Evolutionary conservation across 1,140 invertebrate genomes (phyloP).

Genomic region (Brachystomella parvula): DNA sequence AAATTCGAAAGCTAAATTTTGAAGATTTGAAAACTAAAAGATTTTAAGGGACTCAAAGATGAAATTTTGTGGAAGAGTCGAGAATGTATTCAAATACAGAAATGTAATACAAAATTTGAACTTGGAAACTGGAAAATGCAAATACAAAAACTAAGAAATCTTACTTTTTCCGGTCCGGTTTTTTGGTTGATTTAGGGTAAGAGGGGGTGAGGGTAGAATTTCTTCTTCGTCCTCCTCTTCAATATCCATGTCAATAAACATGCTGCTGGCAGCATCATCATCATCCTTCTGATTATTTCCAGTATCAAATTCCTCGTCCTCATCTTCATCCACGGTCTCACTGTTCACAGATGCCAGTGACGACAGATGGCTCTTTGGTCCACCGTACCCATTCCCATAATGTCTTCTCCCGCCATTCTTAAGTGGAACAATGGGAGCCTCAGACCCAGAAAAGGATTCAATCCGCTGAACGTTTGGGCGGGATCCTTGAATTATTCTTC

Average conservation of each 20-base stretch:
- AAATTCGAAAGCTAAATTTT: no score
- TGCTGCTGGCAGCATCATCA: slow-evolving; percentile 24
- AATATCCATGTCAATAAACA: slow-evolving; percentile 46
- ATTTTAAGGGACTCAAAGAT: no score
- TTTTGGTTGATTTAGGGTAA: neutral
- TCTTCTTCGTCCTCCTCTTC: slow-evolving; percentile 16
- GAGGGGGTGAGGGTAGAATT: neutral
- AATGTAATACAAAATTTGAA: no score
- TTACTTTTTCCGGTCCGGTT: neutral
- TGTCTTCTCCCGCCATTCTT: no score
- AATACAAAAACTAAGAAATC: no score
- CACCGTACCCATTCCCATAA: slow-evolving; percentile 41
- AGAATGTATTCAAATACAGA: no score
- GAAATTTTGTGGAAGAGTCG: no score
- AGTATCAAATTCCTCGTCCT: slow-evolving; percentile 39
- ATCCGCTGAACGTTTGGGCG: slow-evolving; percentile 13
- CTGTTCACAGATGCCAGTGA: neutral
- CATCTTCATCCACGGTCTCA: slow-evolving; percentile 30
- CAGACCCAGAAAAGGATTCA: slow-evolving; percentile 28
- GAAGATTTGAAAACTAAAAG: no score
- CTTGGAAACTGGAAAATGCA: no score
- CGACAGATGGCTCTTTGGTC: neutral
- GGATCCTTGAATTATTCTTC: neutral
- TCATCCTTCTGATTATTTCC: slow-evolving; percentile 41
- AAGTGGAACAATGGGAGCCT: slow-evolving; percentile 34